phyloP scores from a whole-genome alignment of 64 coral and sea anemone genomes.

The Stichodactyla mertensii region DNA sequence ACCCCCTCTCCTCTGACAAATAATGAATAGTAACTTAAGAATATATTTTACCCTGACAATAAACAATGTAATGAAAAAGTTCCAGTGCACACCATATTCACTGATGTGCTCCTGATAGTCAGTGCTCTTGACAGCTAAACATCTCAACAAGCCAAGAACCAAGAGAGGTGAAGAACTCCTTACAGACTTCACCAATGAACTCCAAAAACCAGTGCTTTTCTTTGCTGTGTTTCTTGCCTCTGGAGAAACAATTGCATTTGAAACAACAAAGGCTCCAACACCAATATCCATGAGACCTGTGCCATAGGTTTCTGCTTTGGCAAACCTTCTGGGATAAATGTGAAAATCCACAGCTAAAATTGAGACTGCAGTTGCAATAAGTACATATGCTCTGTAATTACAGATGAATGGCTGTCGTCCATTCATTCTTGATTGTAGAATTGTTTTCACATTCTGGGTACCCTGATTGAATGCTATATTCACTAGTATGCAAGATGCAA shows the following conservation, averaged over 20 bases:
- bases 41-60: conserved; percentile 54
- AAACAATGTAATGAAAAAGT: conserved; percentile 93
- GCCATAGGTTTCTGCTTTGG: conserved; percentile 95
- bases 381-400: conserved; percentile 83
- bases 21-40: not conserved
- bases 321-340: conserved; percentile 81
- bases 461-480: not conserved
- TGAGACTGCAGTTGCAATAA: conserved; percentile 73
- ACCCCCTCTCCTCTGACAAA: not conserved
- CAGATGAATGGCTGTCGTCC: conserved; percentile 60
- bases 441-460: not conserved
- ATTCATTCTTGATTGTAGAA: conserved; percentile 25
- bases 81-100: conserved; percentile 97
- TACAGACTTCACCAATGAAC: conserved; percentile 30
- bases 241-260: conserved; percentile 87
- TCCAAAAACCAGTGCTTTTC: conserved; percentile 17
- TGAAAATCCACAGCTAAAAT: conserved; percentile 95
- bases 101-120: conserved; percentile 92
- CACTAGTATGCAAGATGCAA: conserved; percentile 12
- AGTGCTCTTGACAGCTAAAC: conserved; percentile 74
- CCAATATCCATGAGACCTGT: conserved; percentile 93
- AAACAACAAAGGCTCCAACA: conserved; percentile 90
- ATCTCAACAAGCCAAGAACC: conserved; percentile 60
- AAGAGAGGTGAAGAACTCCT: conserved; percentile 58
- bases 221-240: conserved; percentile 50